Base-by-base conservation (phyloP, 2,888 invertebrate genomes). In the Druceiella hillmani region DNA sequence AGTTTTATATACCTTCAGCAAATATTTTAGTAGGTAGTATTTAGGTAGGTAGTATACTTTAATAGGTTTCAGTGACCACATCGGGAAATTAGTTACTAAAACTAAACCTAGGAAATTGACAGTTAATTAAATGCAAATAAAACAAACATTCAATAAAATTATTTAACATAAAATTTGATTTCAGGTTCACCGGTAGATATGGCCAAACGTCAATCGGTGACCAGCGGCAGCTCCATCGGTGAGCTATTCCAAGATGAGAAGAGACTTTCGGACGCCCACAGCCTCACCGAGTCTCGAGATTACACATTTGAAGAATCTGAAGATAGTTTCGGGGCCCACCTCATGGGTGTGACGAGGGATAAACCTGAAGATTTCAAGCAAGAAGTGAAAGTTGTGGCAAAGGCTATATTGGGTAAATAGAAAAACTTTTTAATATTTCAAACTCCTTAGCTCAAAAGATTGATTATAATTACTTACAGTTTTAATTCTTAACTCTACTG, bases 221-320 rank as follows among this genome's bases (percentile, higher is more conserved):
- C 68, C 25, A 71, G 71, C 26, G 66, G 65, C 17, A 68, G 66
- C 14, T 67, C 69, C 7, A 49, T 62, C 4, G 55, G 63, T 47
- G 72, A 73, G 45, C 53, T 72, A 2, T 62, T 68, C 16, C 52
- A 70, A 36, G 66, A 68, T 47, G 71, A 71, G 44, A 73, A 73
- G 50, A 60, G 72, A 25, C 54, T 63, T 5, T 73, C 72, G 33
- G 72, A 73, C 50, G 72, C 71, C 28, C 63, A 66, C 16, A 72
- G 72, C 42, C 50, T 73, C 2, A 72, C 72, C 25, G 72, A 73
- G 46, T 72, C 72, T 0, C 60, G 64, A 44, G 72, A 73, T 47
- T 73, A 73, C 37, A 73, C 72, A 1, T 73, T 73, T 47, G 72
- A 73, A 48, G 72, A 73, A 47, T 73, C 72, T 1, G 72, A 73